phyloP scores from a whole-genome alignment of 2,888 invertebrate species.

The Ptychoptera contaminata region DNA sequence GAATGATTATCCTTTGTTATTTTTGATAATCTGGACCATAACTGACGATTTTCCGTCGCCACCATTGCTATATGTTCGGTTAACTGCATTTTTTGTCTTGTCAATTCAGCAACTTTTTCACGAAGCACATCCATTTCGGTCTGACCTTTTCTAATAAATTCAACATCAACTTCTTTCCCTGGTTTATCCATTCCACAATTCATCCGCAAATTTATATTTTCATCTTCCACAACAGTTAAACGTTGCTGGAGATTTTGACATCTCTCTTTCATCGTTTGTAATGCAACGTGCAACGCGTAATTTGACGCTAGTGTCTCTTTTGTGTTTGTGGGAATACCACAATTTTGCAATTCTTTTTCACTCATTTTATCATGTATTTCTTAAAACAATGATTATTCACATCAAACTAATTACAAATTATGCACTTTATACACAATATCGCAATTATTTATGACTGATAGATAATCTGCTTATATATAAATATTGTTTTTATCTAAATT shows the following conservation, averaged over 20 bases:
- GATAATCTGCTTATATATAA: too few species aligned
- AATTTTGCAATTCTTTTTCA: too few species aligned
- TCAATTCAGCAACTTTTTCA: slow-evolving; percentile 49
- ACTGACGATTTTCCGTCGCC: slow-evolving; percentile 60
- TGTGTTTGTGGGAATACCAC: neutral
- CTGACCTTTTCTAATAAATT: slow-evolving; percentile 17
- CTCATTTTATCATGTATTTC: too few species aligned
- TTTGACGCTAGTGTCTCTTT: slow-evolving; percentile 12
- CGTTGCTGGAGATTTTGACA: slow-evolving; percentile 60
- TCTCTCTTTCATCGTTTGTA: slow-evolving; percentile 68
- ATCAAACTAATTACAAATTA: too few species aligned
- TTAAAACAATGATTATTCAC: too few species aligned
- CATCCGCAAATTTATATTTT: slow-evolving; percentile 48
- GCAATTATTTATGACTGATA: too few species aligned
- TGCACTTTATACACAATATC: too few species aligned
- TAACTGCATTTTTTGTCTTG: slow-evolving; percentile 58
- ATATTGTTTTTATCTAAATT: too few species aligned
- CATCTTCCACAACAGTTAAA: slow-evolving; percentile 53
- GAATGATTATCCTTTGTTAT: slow-evolving; percentile 42
- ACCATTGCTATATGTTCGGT: slow-evolving; percentile 67
- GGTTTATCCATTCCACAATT: slow-evolving; percentile 25
- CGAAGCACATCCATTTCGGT: slow-evolving; percentile 37
- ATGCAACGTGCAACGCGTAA: slow-evolving; percentile 53
- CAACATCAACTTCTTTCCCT: slow-evolving; percentile 25
- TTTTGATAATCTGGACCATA: slow-evolving; percentile 58